A percentile compares a stretch with the other conserved stretches of the same genome.
phyloP scores from a whole-genome alignment of 2,888 invertebrate species.

The Ectobius pallidus region DNA sequence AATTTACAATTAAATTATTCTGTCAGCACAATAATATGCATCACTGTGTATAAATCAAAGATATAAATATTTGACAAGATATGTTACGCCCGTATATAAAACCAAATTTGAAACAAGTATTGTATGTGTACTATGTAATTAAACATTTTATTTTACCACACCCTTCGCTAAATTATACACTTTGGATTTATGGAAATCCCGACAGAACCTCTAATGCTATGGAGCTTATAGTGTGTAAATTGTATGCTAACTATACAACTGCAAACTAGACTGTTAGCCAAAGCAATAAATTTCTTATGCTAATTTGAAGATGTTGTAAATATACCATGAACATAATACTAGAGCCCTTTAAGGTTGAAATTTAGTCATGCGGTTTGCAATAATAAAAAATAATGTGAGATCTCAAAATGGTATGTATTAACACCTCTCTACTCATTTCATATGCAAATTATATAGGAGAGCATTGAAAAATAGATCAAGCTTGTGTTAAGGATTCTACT shows the following conservation, averaged over 20 bases:
- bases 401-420: neutral
- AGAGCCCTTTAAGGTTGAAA: neutral
- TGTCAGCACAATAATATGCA: neutral
- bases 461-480: no score
- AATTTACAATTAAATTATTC: neutral
- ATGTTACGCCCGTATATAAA: neutral
- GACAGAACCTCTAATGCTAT: neutral
- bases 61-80: neutral
- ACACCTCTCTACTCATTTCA: neutral
- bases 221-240: neutral
- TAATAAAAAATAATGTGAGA: neutral
- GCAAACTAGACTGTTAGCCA: neutral
- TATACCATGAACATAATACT: neutral
- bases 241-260: neutral
- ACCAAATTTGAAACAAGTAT: neutral
- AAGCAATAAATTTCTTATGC: neutral
- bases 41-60: neutral
- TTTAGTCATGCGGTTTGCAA: neutral
- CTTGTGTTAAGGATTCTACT: no score
- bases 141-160: neutral
- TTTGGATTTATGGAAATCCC: neutral
- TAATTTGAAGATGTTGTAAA: neutral
- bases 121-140: neutral
- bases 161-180: neutral
- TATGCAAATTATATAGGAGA: neutral